Percentiles rank a stretch among this genome's conserved stretches.
Conservation (phyloP, 1,140 invertebrate species). For the Brachionus sp. region DNA sequence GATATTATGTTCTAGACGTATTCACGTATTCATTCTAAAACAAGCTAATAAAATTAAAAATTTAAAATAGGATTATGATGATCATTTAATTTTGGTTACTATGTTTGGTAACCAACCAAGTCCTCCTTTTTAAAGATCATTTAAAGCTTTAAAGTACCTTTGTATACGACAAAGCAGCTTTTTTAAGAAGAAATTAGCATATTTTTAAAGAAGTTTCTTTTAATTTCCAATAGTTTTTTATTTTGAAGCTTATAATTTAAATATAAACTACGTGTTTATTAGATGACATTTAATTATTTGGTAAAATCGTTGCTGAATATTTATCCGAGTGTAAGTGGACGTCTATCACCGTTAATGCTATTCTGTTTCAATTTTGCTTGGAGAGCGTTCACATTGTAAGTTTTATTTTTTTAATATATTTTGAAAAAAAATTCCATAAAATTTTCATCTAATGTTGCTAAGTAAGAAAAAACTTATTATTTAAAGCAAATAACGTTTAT, state of each 20-base stretch:
- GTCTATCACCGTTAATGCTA: conserved; percentile 32
- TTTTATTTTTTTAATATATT: background rate
- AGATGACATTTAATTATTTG: conserved; percentile 39
- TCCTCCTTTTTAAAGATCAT: background rate
- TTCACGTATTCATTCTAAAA: background rate
- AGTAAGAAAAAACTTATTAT: background rate
- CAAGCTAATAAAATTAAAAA: background rate
- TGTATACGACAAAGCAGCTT: background rate
- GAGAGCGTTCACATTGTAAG: conserved; percentile 39
- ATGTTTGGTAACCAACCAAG: background rate
- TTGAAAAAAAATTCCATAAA: background rate
- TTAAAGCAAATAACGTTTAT: no score
- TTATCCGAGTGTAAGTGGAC: conserved; percentile 4
- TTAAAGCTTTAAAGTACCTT: background rate
- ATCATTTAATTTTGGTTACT: background rate
- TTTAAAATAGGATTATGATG: background rate
- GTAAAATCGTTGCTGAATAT: background rate
- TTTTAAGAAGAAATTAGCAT: background rate
- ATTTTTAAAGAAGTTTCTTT: background rate
- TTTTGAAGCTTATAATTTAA: background rate
- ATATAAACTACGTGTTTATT: background rate
- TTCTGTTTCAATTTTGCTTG: conserved; percentile 44
- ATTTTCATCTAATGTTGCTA: background rate
- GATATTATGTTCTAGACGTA: background rate
- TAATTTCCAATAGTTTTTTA: background rate